Evolutionary conservation across 2,113 vertebrate species (phyloP).

Genomic region (Chrysochloris asiatica): DNA sequence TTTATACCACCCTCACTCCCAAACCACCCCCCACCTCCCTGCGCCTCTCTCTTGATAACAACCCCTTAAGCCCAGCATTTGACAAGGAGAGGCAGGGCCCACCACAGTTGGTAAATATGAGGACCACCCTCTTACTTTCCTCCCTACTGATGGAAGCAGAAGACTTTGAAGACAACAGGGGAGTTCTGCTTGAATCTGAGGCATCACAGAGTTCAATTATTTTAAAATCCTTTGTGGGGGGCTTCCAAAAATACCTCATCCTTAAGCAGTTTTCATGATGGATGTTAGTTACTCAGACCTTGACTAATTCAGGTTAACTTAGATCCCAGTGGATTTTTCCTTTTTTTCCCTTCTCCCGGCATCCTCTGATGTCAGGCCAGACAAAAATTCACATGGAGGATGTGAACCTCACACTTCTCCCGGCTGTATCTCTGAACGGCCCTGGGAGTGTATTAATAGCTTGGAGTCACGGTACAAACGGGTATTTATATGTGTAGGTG

Average conservation of each 20-base stretch:
- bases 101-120: background rate
- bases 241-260: conserved; percentile 80
- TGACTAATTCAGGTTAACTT: conserved; percentile 78
- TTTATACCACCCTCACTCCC: too few species aligned
- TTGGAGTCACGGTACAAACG: conserved; percentile 57
- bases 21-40: too few species aligned
- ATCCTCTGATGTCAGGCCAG: conserved; percentile 78
- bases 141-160: conserved; percentile 62
- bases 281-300: conserved; percentile 80
- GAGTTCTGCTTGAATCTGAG: conserved; percentile 72
- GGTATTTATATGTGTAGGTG: conserved; percentile 74
- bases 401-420: background rate
- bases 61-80: background rate
- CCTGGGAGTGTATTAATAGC: conserved; percentile 64
- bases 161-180: conserved; percentile 79
- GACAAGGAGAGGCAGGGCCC: background rate
- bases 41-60: background rate
- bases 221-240: conserved; percentile 44
- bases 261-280: conserved; percentile 79
- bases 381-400: conserved; percentile 75
- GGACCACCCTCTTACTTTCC: background rate
- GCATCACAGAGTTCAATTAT: conserved; percentile 77
- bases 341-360: conserved; percentile 19
- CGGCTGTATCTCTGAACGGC: background rate
- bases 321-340: conserved; percentile 70